Conservation (phyloP, 2,797 vertebrate species). For the Tamandua tetradactyla region DNA sequence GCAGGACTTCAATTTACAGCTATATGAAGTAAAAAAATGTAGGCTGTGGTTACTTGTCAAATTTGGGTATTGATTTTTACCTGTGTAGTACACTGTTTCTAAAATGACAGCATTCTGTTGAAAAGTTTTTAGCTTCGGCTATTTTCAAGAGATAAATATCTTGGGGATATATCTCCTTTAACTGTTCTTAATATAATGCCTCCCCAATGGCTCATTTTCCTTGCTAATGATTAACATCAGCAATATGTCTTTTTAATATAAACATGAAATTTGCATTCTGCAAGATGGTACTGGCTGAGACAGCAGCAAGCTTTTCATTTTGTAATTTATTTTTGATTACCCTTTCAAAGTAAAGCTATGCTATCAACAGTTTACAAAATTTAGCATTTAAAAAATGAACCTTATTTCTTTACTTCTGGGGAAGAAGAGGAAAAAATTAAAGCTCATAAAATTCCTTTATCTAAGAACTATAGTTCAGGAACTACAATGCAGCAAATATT, state of each 20-base stretch:
- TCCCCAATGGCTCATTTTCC: conserved; percentile 77
- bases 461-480: background rate
- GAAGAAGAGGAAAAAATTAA: background rate
- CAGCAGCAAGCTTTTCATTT: conserved; percentile 63
- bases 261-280: conserved; percentile 70
- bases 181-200: conserved; percentile 79
- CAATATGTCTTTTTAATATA: conserved; percentile 74
- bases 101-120: conserved; percentile 13
- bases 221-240: conserved; percentile 79
- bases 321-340: conserved; percentile 21
- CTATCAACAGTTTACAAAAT: conserved; percentile 51
- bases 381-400: conserved; percentile 26
- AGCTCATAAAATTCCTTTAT: conserved; percentile 26
- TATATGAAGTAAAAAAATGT: background rate
- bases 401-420: background rate
- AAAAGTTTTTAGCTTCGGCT: conserved; percentile 39
- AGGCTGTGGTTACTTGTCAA: background rate
- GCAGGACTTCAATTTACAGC: background rate
- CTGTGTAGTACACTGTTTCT: conserved; percentile 32
- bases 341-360: conserved; percentile 53
- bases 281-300: conserved; percentile 37
- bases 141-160: conserved; percentile 49
- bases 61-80: conserved; percentile 6
- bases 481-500: background rate
- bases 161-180: conserved; percentile 73